Percentiles rank a stretch among this genome's conserved stretches.
These are phyloP conservation scores for Xylocopa sonorina DNA, from an alignment of 1,140 invertebrate species.

Conservation along the genomic window DNA sequence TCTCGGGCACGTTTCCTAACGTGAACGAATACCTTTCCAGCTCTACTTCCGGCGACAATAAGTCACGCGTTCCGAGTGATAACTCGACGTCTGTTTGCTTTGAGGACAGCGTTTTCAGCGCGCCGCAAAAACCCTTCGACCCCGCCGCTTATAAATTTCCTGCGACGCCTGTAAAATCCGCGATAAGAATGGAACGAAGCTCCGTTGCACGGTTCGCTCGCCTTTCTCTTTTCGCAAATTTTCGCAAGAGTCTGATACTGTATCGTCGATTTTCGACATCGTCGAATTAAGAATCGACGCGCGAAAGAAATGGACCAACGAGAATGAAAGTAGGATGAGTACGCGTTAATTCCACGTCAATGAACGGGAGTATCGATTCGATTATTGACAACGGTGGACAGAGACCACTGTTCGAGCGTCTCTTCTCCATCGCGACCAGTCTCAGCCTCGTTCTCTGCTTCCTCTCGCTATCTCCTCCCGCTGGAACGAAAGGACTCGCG, in stretches of 20 bases:
- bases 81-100: constrained; percentile 52
- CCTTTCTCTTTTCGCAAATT: background rate
- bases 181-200: no score
- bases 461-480: background rate
- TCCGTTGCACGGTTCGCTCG: background rate
- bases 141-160: background rate
- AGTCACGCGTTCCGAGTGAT: constrained; percentile 44
- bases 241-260: no score
- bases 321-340: no score
- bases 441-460: background rate
- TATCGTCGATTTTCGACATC: no score
- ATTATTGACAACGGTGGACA: background rate
- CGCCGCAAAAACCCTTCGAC: constrained; percentile 6
- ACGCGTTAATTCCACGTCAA: constrained; percentile 19
- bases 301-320: no score
- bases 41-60: constrained; percentile 44
- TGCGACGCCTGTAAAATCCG: background rate
- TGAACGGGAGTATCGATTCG: background rate
- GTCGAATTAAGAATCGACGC: no score
- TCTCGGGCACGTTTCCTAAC: constrained; percentile 40
- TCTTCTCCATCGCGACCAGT: background rate
- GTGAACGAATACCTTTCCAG: constrained; percentile 45
- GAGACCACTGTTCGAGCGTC: background rate
- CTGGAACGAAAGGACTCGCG: background rate
- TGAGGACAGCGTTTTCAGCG: constrained; percentile 31